Conservation (phyloP, 2,113 vertebrate genomes). For the Chionodraco myersi region DNA sequence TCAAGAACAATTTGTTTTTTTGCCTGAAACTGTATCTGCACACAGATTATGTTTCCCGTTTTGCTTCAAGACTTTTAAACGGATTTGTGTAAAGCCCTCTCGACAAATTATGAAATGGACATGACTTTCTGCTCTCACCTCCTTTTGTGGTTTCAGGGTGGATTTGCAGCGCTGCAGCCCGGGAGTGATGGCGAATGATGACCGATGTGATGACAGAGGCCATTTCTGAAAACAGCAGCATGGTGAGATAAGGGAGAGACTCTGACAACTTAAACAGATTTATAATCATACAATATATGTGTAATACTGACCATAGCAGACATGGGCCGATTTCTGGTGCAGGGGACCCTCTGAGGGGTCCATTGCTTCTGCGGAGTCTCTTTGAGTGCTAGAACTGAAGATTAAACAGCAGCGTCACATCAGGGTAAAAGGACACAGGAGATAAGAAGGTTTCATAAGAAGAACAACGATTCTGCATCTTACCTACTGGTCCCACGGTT, state of each 20-base stretch:
- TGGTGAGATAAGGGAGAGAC: background rate
- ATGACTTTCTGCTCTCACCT: conserved; percentile 66
- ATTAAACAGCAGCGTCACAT: conserved; percentile 21
- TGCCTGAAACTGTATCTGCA: too few relatives aligned
- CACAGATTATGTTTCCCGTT: background rate
- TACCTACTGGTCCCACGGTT: conserved; percentile 49
- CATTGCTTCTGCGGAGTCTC: conserved; percentile 60
- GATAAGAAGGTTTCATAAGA: conserved; percentile 10
- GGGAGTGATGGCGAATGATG: conserved; percentile 48
- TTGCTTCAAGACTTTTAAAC: background rate
- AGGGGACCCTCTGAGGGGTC: conserved; percentile 76
- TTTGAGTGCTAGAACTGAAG: conserved; percentile 35
- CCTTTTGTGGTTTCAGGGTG: conserved; percentile 45
- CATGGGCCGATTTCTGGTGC: conserved; percentile 71
- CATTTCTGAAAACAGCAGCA: conserved; percentile 66
- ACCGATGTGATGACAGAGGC: conserved; percentile 54
- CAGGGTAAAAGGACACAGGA: conserved; percentile 1
- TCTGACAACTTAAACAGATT: background rate
- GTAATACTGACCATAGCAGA: conserved; percentile 72
- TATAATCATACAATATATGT: background rate
- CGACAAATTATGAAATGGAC: background rate
- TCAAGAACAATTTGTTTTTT: too few relatives aligned
- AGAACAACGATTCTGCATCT: background rate
- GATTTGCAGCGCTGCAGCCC: conserved; percentile 26
- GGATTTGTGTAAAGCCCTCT: background rate